phyloP scores from a whole-genome alignment of 2,797 vertebrate species.

The Notamacropus eugenii region DNA sequence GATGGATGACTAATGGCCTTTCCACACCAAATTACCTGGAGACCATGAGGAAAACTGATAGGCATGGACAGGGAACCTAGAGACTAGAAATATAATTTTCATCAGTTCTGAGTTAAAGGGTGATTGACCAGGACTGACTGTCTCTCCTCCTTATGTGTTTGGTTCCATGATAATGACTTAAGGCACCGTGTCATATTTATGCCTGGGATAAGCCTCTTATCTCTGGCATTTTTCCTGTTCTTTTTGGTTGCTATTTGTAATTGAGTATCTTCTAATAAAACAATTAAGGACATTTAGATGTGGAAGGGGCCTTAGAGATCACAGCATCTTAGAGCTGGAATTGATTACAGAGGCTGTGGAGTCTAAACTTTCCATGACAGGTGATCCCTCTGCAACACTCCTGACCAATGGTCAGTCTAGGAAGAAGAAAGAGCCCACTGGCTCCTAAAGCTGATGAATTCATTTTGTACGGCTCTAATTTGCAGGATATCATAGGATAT shows the following conservation, averaged over 20 bases:
- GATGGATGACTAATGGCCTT: slow-evolving; percentile 4
- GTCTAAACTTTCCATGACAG: neutral
- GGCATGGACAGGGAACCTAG: neutral
- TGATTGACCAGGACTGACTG: neutral
- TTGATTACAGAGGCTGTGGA: neutral
- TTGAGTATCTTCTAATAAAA: neutral
- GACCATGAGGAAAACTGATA: neutral
- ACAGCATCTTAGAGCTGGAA: neutral
- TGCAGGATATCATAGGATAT: neutral
- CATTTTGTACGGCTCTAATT: neutral
- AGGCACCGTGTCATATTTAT: neutral
- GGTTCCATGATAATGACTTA: neutral
- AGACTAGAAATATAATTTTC: neutral
- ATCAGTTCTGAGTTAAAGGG: neutral
- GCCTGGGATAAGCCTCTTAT: neutral
- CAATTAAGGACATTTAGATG: neutral
- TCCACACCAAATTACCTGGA: neutral
- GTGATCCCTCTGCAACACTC: neutral
- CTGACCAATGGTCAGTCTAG: neutral
- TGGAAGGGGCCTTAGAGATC: neutral
- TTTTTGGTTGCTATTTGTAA: neutral
- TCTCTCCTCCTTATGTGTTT: neutral
- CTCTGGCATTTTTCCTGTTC: neutral
- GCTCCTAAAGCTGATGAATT: neutral
- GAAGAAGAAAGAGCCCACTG: neutral